Conservation (phyloP, 2,888 invertebrate genomes). For the Urechis unicinctus region DNA sequence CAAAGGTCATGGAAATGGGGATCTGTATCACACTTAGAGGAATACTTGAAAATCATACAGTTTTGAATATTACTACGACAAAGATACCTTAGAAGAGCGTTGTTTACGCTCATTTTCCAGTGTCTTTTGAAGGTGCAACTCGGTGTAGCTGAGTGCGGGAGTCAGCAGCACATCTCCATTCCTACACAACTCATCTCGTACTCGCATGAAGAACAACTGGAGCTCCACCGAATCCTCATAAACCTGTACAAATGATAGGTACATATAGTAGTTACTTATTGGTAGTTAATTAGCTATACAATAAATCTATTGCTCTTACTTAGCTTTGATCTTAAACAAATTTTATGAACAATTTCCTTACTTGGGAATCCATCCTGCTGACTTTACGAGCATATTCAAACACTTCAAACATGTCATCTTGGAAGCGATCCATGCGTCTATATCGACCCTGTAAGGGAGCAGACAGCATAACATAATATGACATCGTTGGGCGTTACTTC, state of each 20-base stretch:
- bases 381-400: conserved; percentile 79
- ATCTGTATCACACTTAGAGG: too few relatives aligned
- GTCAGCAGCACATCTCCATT: conserved; percentile 74
- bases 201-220: conserved; percentile 78
- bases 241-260: conserved; percentile 50
- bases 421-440: conserved; percentile 86
- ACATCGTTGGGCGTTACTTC: too few relatives aligned
- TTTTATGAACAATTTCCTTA: background rate
- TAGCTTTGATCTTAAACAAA: background rate
- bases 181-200: conserved; percentile 66
- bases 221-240: conserved; percentile 94
- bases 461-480: too few relatives aligned
- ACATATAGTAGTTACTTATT: too few relatives aligned
- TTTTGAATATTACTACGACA: background rate
- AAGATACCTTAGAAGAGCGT: background rate
- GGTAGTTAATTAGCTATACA: too few relatives aligned
- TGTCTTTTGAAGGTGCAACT: conserved; percentile 60
- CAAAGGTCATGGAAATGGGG: too few relatives aligned
- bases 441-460: conserved; percentile 69
- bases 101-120: conserved; percentile 51
- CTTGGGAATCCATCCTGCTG: conserved; percentile 77
- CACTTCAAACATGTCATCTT: conserved; percentile 91
- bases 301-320: too few relatives aligned
- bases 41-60: too few relatives aligned
- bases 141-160: conserved; percentile 76